Percentiles rank a stretch among this genome's conserved stretches.
These are phyloP conservation scores for Halcyon badia DNA, from an alignment of 2,797 vertebrate species.

Conservation along the genomic window DNA sequence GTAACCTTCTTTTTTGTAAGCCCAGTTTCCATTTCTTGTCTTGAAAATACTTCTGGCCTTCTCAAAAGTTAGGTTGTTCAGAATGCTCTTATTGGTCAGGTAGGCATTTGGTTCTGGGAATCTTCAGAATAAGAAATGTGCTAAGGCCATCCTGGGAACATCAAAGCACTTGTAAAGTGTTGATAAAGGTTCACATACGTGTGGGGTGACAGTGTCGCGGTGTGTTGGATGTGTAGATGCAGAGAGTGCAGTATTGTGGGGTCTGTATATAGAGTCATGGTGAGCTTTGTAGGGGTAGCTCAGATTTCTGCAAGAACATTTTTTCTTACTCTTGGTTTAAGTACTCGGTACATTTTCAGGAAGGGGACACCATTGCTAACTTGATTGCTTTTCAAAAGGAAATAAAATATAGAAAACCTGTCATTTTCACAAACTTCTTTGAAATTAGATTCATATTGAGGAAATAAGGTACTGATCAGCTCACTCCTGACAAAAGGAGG, in stretches of 20 bases:
- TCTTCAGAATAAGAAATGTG: not conserved
- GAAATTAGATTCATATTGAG: not conserved
- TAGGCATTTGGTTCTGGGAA: not conserved
- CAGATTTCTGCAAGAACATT: not conserved
- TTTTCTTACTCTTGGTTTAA: not conserved
- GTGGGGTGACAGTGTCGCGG: not conserved
- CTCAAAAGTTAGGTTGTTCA: not conserved
- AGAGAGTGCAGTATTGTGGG: not conserved
- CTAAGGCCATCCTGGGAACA: not conserved
- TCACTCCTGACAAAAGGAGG: not conserved
- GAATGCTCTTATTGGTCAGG: not conserved
- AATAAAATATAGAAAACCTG: not conserved
- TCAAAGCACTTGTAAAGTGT: not conserved
- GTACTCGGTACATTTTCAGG: not conserved
- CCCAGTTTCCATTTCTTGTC: not conserved
- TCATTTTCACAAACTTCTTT: not conserved
- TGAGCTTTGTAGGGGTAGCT: not conserved
- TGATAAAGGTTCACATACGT: not conserved
- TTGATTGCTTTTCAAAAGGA: not conserved
- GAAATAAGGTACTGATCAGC: not conserved
- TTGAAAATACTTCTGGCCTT: not conserved
- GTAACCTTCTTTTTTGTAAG: constrained; percentile 90
- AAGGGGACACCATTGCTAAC: not conserved
- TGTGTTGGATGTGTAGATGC: not conserved
- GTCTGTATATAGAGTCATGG: not conserved